Percentiles rank a stretch among this genome's conserved stretches.
Evolutionary conservation across 2,113 vertebrate genomes (phyloP).

Genomic region (Tenebrosternarchus preto): DNA sequence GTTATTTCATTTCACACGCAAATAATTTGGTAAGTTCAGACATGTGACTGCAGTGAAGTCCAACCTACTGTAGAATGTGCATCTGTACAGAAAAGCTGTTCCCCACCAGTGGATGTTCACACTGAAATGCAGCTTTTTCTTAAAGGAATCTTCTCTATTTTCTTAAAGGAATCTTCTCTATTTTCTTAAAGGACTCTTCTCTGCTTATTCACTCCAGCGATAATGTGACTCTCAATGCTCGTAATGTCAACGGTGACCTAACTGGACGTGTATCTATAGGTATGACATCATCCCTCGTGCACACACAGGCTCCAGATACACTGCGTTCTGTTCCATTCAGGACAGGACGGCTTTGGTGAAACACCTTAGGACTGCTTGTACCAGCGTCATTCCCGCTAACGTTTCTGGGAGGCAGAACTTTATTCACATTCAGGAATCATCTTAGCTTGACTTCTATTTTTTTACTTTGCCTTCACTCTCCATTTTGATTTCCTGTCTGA

Average conservation of each 20-base stretch:
- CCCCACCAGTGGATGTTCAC: slow-evolving; percentile 12
- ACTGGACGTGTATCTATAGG: slow-evolving; percentile 89
- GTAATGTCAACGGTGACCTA: slow-evolving; percentile 84
- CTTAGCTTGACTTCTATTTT: slow-evolving; percentile 64
- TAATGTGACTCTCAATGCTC: slow-evolving; percentile 88
- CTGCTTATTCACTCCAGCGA: slow-evolving; percentile 86
- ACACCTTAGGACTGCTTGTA: background rate
- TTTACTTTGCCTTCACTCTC: slow-evolving; percentile 67
- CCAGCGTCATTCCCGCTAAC: slow-evolving; percentile 50
- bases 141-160: slow-evolving; percentile 85
- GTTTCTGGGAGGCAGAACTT: slow-evolving; percentile 53
- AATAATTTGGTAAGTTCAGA: background rate
- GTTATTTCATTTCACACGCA: slow-evolving; percentile 16
- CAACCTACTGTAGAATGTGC: background rate
- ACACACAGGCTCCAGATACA: slow-evolving; percentile 11
- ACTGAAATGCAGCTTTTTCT: slow-evolving; percentile 2
- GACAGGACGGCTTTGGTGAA: background rate
- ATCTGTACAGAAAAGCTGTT: background rate
- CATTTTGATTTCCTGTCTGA: slow-evolving; percentile 68
- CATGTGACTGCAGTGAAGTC: background rate
- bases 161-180: slow-evolving; percentile 73
- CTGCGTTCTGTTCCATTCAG: background rate
- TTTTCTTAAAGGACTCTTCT: slow-evolving; percentile 79
- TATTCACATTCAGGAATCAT: slow-evolving; percentile 56
- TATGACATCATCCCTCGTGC: slow-evolving; percentile 69